phyloP scores from a whole-genome alignment of 2,888 invertebrate genomes.

The Entomobrya multifasciata region DNA sequence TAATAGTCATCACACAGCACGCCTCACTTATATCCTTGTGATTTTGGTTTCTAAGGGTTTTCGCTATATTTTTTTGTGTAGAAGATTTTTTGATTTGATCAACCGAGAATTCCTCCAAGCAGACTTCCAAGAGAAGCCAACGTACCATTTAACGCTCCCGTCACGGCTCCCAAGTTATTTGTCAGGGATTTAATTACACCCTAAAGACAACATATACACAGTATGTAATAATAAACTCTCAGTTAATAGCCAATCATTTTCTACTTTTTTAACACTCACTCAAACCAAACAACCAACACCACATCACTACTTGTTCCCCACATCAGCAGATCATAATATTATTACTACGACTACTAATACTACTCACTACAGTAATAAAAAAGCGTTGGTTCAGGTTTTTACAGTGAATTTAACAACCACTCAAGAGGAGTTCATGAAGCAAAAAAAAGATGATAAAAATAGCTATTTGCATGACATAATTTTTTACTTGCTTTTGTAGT shows the following conservation, averaged over 20 bases:
- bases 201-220: conserved; percentile 70
- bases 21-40: too few species aligned
- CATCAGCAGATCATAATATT: too few species aligned
- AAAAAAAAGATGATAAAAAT: neutral
- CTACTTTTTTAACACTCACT: too few species aligned
- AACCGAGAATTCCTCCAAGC: conserved; percentile 69
- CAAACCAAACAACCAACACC: too few species aligned
- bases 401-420: conserved; percentile 1
- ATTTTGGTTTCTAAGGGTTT: neutral
- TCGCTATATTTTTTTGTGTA: neutral
- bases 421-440: neutral
- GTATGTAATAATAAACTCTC: conserved; percentile 46
- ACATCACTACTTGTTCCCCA: too few species aligned
- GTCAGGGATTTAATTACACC: conserved; percentile 76
- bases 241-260: conserved; percentile 24
- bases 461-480: neutral
- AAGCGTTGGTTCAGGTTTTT: neutral
- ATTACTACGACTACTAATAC: neutral
- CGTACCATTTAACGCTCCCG: conserved; percentile 72
- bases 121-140: conserved; percentile 33
- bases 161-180: conserved; percentile 74
- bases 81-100: conserved; percentile 45
- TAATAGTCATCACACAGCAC: too few species aligned
- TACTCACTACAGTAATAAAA: neutral
- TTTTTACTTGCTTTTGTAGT: too few species aligned